Evolutionary conservation across 2,797 vertebrate species (phyloP).

Genomic region (Tragopan temminckii): DNA sequence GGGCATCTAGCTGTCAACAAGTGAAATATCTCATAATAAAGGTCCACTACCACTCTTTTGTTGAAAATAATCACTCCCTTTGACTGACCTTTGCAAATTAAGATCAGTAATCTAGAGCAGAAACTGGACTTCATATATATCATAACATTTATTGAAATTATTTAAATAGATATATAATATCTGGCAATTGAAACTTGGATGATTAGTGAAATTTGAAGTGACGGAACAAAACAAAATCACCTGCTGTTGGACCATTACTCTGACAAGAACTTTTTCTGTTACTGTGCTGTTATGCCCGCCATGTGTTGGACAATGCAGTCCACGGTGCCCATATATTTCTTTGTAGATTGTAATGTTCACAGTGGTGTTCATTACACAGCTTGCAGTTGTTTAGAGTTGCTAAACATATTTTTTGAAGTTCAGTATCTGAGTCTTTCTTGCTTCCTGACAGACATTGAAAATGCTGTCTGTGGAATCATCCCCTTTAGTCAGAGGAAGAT

Average conservation of each 20-base stretch:
- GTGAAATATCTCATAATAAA: not conserved
- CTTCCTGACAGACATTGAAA: constrained; percentile 5
- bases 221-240: not conserved
- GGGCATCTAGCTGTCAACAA: not conserved
- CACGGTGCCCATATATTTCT: not conserved
- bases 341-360: not conserved
- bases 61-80: not conserved
- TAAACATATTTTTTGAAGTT: constrained; percentile 38
- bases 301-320: not conserved
- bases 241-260: not conserved
- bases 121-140: not conserved
- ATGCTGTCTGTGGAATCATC: not conserved
- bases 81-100: not conserved
- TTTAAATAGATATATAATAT: not conserved
- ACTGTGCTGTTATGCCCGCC: not conserved
- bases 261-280: not conserved
- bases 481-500: not conserved
- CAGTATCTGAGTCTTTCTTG: not conserved
- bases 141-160: not conserved
- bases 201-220: not conserved
- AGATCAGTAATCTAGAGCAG: not conserved
- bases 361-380: constrained; percentile 17
- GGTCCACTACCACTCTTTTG: not conserved
- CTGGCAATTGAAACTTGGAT: not conserved
- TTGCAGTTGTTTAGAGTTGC: constrained; percentile 14